Percentiles rank a stretch among this genome's conserved stretches.
phyloP scores from a whole-genome alignment of 2,797 vertebrate species.

The Lerista edwardsae region DNA sequence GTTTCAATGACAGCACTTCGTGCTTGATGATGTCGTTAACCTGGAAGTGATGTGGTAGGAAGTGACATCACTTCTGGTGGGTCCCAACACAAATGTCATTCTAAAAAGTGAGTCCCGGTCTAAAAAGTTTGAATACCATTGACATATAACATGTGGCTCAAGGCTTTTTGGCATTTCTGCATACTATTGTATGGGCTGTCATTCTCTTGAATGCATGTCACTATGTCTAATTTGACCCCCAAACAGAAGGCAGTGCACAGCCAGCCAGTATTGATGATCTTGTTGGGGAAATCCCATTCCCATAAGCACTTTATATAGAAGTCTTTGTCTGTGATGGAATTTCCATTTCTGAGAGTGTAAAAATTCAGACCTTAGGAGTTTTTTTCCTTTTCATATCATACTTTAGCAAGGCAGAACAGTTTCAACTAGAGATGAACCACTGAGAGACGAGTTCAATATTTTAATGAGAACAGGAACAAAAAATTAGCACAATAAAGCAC shows the following conservation, averaged over 20 bases:
- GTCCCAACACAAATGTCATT: too few species aligned
- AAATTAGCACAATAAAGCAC: background rate
- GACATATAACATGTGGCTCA: too few species aligned
- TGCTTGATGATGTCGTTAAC: too few species aligned
- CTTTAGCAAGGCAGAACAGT: background rate
- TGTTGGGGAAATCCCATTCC: background rate
- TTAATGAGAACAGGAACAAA: background rate
- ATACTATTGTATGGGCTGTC: too few species aligned
- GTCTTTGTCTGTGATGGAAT: accelerated
- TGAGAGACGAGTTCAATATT: background rate
- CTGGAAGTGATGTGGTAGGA: too few species aligned
- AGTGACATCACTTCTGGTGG: too few species aligned
- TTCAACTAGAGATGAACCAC: background rate
- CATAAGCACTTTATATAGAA: background rate
- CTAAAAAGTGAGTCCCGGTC: too few species aligned
- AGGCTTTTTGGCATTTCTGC: too few species aligned
- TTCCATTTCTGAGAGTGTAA: accelerated
- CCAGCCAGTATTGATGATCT: background rate
- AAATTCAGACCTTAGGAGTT: background rate
- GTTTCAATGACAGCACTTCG: too few species aligned
- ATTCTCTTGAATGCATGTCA: background rate
- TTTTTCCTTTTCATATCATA: background rate
- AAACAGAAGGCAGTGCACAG: background rate
- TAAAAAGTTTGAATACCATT: too few species aligned
- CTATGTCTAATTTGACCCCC: background rate